Evolutionary conservation across 2,797 vertebrate species (phyloP).

Genomic region (Manis crassicaudata): DNA sequence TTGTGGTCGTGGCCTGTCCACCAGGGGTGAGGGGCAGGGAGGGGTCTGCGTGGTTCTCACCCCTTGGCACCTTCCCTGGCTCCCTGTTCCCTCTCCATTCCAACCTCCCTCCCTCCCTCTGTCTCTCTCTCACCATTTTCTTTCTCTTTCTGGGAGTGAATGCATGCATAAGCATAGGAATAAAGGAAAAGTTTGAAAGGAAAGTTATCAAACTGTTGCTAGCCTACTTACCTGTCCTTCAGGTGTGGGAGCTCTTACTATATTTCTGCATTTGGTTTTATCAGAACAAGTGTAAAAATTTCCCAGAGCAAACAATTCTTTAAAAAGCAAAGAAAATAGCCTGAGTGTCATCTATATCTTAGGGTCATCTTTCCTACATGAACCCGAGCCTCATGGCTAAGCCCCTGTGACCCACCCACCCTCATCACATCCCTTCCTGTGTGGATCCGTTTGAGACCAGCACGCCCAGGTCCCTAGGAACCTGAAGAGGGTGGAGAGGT

Average conservation of each 20-base stretch:
- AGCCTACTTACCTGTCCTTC: not conserved
- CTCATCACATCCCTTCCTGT: not conserved
- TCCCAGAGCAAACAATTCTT: not conserved
- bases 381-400: not conserved
- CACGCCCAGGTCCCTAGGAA: not conserved
- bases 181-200: not conserved
- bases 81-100: not conserved
- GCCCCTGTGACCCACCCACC: too few relatives aligned
- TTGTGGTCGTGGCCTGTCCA: too few relatives aligned
- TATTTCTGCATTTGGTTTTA: not conserved
- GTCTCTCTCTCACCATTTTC: too few relatives aligned
- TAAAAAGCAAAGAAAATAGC: not conserved
- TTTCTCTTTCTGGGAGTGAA: not conserved
- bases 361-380: not conserved
- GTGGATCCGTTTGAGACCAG: not conserved
- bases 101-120: not conserved
- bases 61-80: not conserved
- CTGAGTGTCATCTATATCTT: rapidly evolving
- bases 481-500: not conserved
- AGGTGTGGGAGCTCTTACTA: not conserved
- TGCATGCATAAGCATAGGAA: not conserved
- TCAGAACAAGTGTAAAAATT: not conserved
- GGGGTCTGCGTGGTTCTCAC: not conserved
- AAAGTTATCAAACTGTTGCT: not conserved
- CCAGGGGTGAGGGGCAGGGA: not conserved